Base-by-base conservation (phyloP, 2,888 invertebrate species). In the Lissonota sp. region DNA sequence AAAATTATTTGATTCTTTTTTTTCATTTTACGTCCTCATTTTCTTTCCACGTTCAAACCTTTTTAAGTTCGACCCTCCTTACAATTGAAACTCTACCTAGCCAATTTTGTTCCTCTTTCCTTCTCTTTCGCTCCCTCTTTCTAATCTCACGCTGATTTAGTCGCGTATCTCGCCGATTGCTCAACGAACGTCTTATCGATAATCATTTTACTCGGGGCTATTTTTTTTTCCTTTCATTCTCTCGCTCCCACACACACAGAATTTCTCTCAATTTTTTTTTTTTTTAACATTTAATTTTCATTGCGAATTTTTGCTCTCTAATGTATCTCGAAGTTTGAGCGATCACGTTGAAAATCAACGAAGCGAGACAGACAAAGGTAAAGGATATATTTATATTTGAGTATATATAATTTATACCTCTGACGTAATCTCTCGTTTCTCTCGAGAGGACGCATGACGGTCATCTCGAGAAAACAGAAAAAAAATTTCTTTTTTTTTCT, bases 11-110 rank as follows among this genome's bases (percentile, higher is more conserved):
- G 49, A 72, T 72, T 70, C 70, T 74, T 53, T 55, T 71, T 63
- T 71, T 26, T 46, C 58, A 74, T 67, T 67, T 79, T 62, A 57
- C 58, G 40, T 62, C 55, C 39, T 44, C 53, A 67, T 82, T 51
- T 39, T 79, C 80, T 42, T 66, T 84, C 79, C 71, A 74, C 12
- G 6, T 57, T 26, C 12, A 12, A 5, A 12, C 44, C n/a, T n/a
- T 60, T 42, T 44, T 26, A 26, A 1, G 3, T 39, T 42, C 63
- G 42, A 6, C 37, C 26, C 42, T 66, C n/a, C 16, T 16, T 67
- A 67, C n/a, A 62, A 76, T 67, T 37, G 51, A 51, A 63, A 82
- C 79, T 85, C 80, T 83, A 84, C 79, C 81, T 84, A 83, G 82
- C 67, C 84, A 79, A 55, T 69, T 66, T 69, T 75, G 77, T 69